A percentile compares a stretch with the other conserved stretches of the same genome.
Conservation (phyloP, 2,797 vertebrate genomes). For the Tarsius wallacei region DNA sequence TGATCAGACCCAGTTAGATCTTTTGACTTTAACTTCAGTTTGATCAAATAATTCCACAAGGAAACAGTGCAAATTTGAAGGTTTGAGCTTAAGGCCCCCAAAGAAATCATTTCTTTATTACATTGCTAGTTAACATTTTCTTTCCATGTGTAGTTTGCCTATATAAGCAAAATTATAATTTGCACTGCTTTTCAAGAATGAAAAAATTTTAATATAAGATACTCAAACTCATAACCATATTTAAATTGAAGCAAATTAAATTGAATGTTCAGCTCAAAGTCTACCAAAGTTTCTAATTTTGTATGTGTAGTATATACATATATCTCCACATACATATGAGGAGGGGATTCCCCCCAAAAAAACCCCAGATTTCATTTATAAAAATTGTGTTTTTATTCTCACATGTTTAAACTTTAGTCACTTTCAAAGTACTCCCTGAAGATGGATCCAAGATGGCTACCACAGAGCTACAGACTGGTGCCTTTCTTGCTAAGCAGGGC, state of each 20-base stretch:
- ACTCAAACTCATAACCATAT: slow-evolving; percentile 74
- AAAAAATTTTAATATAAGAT: slow-evolving; percentile 77
- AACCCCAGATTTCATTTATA: too few species aligned
- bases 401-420: too few species aligned
- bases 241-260: slow-evolving; percentile 78
- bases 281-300: slow-evolving; percentile 71
- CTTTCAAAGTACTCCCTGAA: too few species aligned
- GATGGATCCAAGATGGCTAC: too few species aligned
- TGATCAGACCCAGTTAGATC: slow-evolving; percentile 64
- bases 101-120: slow-evolving; percentile 86
- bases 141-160: slow-evolving; percentile 72
- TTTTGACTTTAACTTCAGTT: slow-evolving; percentile 80
- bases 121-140: slow-evolving; percentile 82
- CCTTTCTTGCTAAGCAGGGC: too few species aligned
- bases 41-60: slow-evolving; percentile 82
- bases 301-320: neutral
- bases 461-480: too few species aligned
- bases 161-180: slow-evolving; percentile 80
- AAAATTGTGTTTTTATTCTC: too few species aligned
- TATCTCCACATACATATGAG: neutral
- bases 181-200: slow-evolving; percentile 75
- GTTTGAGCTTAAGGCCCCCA: slow-evolving; percentile 76
- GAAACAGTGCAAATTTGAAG: slow-evolving; percentile 83
- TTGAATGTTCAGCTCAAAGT: slow-evolving; percentile 66
- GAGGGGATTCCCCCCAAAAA: neutral